phyloP scores from a whole-genome alignment of 2,797 vertebrate species.

The Microcaecilia unicolor region DNA sequence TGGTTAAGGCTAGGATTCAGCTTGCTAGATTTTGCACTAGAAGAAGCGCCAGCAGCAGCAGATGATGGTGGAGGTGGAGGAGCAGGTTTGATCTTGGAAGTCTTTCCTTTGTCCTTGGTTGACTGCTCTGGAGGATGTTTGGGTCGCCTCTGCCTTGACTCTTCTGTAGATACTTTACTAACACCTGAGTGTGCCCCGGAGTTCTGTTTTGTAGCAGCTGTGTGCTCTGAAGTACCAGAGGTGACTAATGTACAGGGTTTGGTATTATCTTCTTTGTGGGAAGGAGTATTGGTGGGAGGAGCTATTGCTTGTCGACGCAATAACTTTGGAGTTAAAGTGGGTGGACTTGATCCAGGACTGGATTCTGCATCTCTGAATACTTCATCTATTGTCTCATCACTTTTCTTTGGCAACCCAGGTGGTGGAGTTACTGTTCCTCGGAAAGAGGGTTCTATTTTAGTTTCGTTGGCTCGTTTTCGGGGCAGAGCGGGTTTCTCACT shows the following conservation, averaged over 20 bases:
- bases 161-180: constrained; percentile 62
- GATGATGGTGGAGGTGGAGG: constrained; percentile 73
- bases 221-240: constrained; percentile 28
- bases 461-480: constrained; percentile 74
- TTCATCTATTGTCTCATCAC: constrained; percentile 62
- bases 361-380: constrained; percentile 72
- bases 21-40: constrained; percentile 60
- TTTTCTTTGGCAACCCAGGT: constrained; percentile 72
- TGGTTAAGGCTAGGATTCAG: constrained; percentile 59
- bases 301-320: constrained; percentile 54
- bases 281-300: constrained; percentile 12
- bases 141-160: constrained; percentile 70
- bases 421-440: constrained; percentile 79
- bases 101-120: constrained; percentile 71
- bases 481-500: constrained; percentile 83
- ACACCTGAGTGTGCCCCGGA: constrained; percentile 42
- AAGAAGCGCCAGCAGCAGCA: constrained; percentile 36
- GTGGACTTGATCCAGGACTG: constrained; percentile 79
- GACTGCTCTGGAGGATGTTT: constrained; percentile 62
- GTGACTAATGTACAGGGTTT: constrained; percentile 66
- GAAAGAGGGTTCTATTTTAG: constrained; percentile 56
- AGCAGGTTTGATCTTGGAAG: constrained; percentile 81
- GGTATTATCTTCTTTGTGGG: constrained; percentile 54
- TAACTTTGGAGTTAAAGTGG: constrained; percentile 74
- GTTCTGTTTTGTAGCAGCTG: constrained; percentile 56